Conservation (phyloP, 2,113 vertebrate genomes). For the Papio anubis region DNA sequence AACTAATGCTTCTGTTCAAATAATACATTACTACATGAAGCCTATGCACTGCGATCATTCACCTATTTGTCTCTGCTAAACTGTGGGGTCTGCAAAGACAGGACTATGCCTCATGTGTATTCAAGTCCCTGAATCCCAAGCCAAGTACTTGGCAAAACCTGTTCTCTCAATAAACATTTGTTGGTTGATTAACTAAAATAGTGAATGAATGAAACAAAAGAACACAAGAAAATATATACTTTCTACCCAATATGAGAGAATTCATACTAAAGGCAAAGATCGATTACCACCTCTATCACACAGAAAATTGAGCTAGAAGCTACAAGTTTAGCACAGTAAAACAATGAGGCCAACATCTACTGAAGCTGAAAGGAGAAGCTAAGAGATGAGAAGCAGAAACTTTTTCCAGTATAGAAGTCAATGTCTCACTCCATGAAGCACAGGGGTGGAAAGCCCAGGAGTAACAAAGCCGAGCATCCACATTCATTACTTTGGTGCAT, state of each 20-base stretch:
- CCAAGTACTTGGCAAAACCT: background rate
- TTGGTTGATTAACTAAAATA: background rate
- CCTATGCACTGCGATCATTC: rapidly evolving
- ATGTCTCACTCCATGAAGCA: background rate
- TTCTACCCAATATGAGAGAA: background rate
- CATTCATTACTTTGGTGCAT: background rate
- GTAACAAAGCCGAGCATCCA: background rate
- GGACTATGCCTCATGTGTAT: rapidly evolving
- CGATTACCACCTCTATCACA: background rate
- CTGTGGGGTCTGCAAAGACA: too few species aligned
- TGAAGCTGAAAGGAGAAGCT: background rate
- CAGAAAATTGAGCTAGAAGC: background rate
- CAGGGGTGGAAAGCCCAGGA: background rate
- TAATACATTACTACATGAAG: rapidly evolving
- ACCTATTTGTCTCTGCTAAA: rapidly evolving
- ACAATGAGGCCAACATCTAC: background rate
- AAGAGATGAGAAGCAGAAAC: rapidly evolving
- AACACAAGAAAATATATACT: rapidly evolving
- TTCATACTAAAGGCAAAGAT: background rate
- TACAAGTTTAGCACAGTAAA: background rate
- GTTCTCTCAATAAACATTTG: background rate
- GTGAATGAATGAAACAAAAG: background rate
- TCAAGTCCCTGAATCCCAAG: background rate
- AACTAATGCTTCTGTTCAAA: background rate
- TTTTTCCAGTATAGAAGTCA: background rate